Evolutionary conservation across 1,140 invertebrate species (phyloP).

Genomic region (Eumeta japonica): DNA sequence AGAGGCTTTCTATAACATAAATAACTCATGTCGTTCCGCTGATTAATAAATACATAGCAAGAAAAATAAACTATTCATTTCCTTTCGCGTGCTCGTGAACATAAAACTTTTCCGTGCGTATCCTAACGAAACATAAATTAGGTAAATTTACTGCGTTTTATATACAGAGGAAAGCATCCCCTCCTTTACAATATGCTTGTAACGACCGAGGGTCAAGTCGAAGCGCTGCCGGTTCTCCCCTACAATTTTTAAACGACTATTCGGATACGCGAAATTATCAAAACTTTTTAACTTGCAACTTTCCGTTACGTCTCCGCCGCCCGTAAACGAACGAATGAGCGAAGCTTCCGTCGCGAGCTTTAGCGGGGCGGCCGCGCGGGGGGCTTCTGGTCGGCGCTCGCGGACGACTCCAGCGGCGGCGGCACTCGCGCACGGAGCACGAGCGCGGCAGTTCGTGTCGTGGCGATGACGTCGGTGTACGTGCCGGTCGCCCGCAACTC

Average conservation of each 20-base stretch:
- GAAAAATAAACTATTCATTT: constrained; percentile 45
- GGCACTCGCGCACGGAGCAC: constrained; percentile 14
- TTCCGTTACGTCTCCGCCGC: constrained; percentile 29
- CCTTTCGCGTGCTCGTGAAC: constrained; percentile 48
- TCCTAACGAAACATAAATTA: constrained; percentile 55
- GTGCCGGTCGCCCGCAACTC: constrained; percentile 19
- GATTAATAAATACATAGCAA: constrained; percentile 43
- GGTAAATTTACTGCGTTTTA: constrained; percentile 48
- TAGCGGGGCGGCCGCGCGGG: background rate
- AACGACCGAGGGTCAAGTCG: constrained; percentile 49
- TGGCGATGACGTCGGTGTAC: constrained; percentile 40
- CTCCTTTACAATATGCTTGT: constrained; percentile 52
- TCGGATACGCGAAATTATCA: constrained; percentile 49
- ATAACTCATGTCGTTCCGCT: constrained; percentile 38
- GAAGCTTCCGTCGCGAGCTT: constrained; percentile 16
- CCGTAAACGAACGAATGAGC: constrained; percentile 1
- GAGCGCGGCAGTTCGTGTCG: constrained; percentile 31
- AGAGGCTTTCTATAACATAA: constrained; percentile 24
- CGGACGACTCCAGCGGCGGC: constrained; percentile 13
- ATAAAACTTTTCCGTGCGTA: constrained; percentile 54
- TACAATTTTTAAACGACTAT: constrained; percentile 30
- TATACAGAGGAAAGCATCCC: constrained; percentile 48
- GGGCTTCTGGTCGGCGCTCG: background rate
- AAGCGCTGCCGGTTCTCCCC: constrained; percentile 40
- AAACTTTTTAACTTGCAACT: constrained; percentile 55